phyloP scores from a whole-genome alignment of 2,113 vertebrate genomes.

The Tricholaema leucomelas region DNA sequence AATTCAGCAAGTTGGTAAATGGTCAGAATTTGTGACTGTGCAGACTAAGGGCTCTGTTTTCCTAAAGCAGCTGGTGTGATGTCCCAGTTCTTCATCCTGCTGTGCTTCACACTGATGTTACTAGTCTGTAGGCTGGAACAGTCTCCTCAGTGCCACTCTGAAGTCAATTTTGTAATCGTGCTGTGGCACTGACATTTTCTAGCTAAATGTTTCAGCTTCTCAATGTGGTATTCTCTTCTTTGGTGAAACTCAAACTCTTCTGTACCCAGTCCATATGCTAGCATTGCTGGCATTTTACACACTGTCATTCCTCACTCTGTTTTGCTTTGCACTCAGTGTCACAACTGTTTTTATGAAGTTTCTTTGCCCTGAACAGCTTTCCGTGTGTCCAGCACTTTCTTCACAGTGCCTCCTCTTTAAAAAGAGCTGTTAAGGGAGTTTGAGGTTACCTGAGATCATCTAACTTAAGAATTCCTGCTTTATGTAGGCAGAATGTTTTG shows the following conservation, averaged over 20 bases:
- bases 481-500: background rate
- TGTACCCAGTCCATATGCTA: background rate
- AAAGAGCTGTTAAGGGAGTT: background rate
- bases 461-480: background rate
- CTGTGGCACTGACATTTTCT: background rate
- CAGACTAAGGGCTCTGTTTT: background rate
- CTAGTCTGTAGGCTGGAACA: background rate
- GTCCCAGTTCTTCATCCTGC: background rate
- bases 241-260: background rate
- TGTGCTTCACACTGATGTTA: background rate
- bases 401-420: background rate
- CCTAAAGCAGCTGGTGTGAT: accelerated
- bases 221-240: background rate
- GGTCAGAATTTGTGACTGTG: background rate
- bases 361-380: background rate
- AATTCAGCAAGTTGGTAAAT: background rate
- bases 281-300: background rate
- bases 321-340: background rate
- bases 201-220: background rate
- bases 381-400: background rate
- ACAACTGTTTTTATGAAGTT: background rate
- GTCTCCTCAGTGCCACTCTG: background rate
- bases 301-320: background rate
- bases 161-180: background rate
- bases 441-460: background rate